Conservation (phyloP, 2,797 vertebrate genomes). For the Hybognathus amarus region DNA sequence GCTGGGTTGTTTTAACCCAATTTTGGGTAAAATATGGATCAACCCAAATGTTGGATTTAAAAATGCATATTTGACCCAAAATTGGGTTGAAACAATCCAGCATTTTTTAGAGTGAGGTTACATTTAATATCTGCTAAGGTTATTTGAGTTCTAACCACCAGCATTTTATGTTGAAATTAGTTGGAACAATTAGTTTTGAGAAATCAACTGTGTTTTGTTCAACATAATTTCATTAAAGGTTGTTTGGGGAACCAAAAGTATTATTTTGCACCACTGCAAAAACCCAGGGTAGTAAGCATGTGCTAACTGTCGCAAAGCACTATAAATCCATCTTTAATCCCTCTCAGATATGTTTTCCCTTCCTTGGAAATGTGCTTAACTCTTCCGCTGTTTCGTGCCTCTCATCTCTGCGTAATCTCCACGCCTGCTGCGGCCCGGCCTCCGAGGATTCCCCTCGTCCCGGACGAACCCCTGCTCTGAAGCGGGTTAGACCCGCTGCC, state of each 20-base stretch:
- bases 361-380: constrained; percentile 23
- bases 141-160: background rate
- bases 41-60: too few species aligned
- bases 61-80: too few species aligned
- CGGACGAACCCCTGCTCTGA: background rate
- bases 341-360: constrained; percentile 28
- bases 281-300: background rate
- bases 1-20: too few species aligned
- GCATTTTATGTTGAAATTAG: background rate
- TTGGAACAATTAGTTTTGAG: background rate
- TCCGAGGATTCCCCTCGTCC: constrained; percentile 11
- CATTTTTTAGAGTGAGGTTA: too few species aligned
- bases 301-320: constrained; percentile 18
- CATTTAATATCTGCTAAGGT: background rate
- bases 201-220: background rate
- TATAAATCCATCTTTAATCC: constrained; percentile 41
- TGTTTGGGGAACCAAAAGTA: background rate
- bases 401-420: constrained; percentile 13
- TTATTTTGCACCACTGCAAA: background rate
- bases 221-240: background rate
- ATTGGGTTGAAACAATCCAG: too few species aligned
- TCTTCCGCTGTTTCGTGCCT: constrained; percentile 1
- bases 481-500: constrained; percentile 20
- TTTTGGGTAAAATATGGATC: too few species aligned
- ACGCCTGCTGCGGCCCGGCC: background rate